phyloP scores from a whole-genome alignment of 2,888 invertebrate species.

The Biston stratarius region DNA sequence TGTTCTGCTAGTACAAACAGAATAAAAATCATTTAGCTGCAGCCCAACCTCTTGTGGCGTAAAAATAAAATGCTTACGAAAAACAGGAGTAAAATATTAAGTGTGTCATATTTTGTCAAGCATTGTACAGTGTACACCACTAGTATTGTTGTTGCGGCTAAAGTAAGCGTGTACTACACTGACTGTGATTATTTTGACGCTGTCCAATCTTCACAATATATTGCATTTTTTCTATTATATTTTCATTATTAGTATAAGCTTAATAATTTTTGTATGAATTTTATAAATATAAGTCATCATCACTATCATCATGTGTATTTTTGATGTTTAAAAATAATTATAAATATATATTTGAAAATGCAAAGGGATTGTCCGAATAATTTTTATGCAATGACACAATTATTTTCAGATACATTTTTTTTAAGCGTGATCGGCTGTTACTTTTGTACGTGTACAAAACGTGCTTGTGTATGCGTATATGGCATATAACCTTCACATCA shows the following conservation, averaged over 20 bases:
- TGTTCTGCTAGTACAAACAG: too few species aligned
- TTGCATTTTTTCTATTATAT: slow-evolving; percentile 37
- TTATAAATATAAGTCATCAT: slow-evolving; percentile 23
- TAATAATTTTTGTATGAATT: slow-evolving; percentile 36
- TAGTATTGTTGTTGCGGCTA: slow-evolving; percentile 48
- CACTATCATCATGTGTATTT: slow-evolving; percentile 21
- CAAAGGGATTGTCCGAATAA: not conserved
- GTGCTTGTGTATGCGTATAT: not conserved
- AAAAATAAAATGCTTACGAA: too few species aligned
- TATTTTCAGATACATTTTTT: not conserved
- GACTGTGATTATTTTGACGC: slow-evolving; percentile 50
- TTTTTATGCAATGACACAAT: not conserved
- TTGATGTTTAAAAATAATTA: slow-evolving; percentile 7
- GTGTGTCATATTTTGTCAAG: not conserved
- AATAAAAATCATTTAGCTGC: too few species aligned
- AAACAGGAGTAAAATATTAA: not conserved
- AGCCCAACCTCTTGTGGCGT: too few species aligned
- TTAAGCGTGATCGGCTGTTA: not conserved
- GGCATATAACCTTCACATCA: not conserved
- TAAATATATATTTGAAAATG: not conserved
- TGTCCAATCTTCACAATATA: slow-evolving; percentile 47
- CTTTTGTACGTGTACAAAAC: not conserved
- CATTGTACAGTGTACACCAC: not conserved
- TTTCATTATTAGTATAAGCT: slow-evolving; percentile 27
- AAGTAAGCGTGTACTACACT: slow-evolving; percentile 31